Evolutionary conservation across 2,797 vertebrate species (phyloP).

Genomic region (Spinibarbus caldwelli): DNA sequence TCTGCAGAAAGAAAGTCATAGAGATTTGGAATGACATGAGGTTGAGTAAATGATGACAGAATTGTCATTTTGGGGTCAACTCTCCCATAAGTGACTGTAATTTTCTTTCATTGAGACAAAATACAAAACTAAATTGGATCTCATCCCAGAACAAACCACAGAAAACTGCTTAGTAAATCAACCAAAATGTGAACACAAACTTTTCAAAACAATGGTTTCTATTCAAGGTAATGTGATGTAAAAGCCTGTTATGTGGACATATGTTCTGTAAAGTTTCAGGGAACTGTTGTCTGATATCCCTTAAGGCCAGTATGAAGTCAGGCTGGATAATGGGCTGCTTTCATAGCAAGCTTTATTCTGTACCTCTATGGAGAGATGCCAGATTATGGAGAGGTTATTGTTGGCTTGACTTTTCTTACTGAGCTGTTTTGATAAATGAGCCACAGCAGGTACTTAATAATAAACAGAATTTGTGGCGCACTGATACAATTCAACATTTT

Average conservation of each 20-base stretch:
- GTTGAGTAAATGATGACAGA: neutral
- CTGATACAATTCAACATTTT: neutral
- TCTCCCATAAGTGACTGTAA: too few species aligned
- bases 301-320: neutral
- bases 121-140: constrained; percentile 7
- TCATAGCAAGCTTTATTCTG: neutral
- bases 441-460: neutral
- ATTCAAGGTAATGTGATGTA: neutral
- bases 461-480: neutral
- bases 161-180: neutral
- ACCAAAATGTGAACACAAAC: neutral
- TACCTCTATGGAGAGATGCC: neutral
- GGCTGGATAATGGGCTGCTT: constrained; percentile 2
- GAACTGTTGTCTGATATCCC: neutral
- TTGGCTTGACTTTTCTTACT: neutral
- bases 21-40: neutral
- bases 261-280: neutral
- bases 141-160: neutral
- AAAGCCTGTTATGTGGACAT: neutral
- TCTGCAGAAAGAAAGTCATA: neutral
- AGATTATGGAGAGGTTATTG: neutral
- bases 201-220: neutral
- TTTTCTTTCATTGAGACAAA: neutral
- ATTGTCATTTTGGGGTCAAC: too few species aligned
- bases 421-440: neutral